These are phyloP conservation scores for Myrmecophaga tridactyla DNA, from an alignment of 2,113 vertebrate genomes.

Conservation along the genomic window DNA sequence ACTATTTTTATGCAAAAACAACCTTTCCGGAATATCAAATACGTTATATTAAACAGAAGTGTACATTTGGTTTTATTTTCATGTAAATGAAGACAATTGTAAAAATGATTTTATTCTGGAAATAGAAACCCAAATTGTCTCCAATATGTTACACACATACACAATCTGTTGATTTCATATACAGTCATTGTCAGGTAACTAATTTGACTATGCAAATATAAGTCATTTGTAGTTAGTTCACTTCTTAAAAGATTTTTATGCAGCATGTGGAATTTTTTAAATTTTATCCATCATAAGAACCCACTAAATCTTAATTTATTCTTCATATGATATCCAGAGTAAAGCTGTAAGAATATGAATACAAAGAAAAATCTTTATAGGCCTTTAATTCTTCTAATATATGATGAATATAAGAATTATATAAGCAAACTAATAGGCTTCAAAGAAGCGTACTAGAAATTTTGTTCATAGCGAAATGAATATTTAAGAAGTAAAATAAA, in stretches of 20 bases:
- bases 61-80: no score
- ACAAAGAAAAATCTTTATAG: no score
- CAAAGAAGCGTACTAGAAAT: no score
- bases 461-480: no score
- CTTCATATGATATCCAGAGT: no score
- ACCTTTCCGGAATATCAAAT: neutral
- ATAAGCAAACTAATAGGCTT: no score
- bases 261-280: no score
- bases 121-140: neutral
- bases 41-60: neutral
- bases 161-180: neutral
- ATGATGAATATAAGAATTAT: no score
- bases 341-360: neutral
- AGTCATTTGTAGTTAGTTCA: neutral
- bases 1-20: neutral
- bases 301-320: neutral
- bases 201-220: neutral
- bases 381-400: no score
- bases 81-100: no score
- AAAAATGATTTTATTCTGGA: neutral
- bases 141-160: no score
- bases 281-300: neutral
- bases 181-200: neutral
- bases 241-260: neutral
- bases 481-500: no score